A percentile compares a stretch with the other conserved stretches of the same genome.
These are phyloP conservation scores for Phymanthus crucifer DNA, from an alignment of 92 coral and sea anemone species.

Conservation along the genomic window DNA sequence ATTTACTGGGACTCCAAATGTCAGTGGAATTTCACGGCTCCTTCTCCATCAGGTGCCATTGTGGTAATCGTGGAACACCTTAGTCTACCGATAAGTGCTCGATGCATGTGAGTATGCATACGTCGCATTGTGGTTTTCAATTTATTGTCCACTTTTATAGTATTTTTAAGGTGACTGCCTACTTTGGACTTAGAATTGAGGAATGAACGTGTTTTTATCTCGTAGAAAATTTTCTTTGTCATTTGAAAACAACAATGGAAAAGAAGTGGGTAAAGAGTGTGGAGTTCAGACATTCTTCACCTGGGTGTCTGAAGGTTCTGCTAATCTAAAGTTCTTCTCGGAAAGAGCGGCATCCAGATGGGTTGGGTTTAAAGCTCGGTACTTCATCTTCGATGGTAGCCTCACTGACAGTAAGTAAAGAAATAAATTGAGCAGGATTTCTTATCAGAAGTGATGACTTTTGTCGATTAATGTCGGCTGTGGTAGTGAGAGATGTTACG, in stretches of 20 bases:
- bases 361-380: slow-evolving; percentile 6
- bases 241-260: not conserved
- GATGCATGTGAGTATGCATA: not conserved
- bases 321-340: not conserved
- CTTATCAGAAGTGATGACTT: no score
- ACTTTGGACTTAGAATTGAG: no score
- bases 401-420: not conserved
- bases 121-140: no score
- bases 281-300: not conserved
- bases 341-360: not conserved
- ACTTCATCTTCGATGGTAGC: not conserved
- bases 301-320: not conserved
- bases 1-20: not conserved
- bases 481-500: no score
- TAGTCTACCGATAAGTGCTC: not conserved
- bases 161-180: no score
- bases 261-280: not conserved
- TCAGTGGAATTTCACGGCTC: not conserved
- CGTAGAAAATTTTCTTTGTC: not conserved
- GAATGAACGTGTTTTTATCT: not conserved
- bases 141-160: no score
- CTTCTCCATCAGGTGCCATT: not conserved
- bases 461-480: not conserved
- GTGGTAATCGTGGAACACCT: not conserved
- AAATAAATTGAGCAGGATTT: no score